Percentiles rank a stretch among this genome's conserved stretches.
Conservation (phyloP, 2,888 invertebrate species). For the Lymantria dispar region DNA sequence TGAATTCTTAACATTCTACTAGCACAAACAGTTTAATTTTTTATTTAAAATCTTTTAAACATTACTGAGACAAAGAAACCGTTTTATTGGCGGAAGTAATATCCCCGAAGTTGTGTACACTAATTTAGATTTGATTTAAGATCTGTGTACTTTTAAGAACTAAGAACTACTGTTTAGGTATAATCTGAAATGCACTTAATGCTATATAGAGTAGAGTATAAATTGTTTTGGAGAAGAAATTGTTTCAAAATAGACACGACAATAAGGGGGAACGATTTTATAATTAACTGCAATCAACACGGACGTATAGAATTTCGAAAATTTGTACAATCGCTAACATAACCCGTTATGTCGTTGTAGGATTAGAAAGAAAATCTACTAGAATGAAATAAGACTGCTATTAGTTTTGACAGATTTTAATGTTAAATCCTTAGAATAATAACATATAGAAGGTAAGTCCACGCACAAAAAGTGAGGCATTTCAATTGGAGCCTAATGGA, state of each 20-base stretch:
- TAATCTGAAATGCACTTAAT: constrained; percentile 34
- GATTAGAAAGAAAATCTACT: background rate
- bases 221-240: constrained; percentile 5
- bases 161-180: constrained; percentile 30
- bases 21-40: no score
- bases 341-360: background rate
- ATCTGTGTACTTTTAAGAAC: constrained; percentile 63
- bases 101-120: constrained; percentile 66
- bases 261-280: constrained; percentile 78
- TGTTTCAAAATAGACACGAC: constrained; percentile 63
- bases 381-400: no score
- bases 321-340: constrained; percentile 53
- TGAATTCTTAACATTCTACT: no score
- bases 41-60: constrained; percentile 5
- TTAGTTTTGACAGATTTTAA: no score
- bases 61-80: constrained; percentile 51
- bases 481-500: no score
- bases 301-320: constrained; percentile 79
- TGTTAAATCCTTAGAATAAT: no score
- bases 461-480: no score
- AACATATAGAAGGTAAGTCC: no score
- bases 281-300: constrained; percentile 83
- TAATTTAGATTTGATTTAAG: constrained; percentile 76
- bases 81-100: constrained; percentile 77
- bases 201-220: constrained; percentile 2